A percentile compares a stretch with the other conserved stretches of the same genome.
Evolutionary conservation across 2,797 vertebrate genomes (phyloP).

Genomic region (Scarus forsteni): DNA sequence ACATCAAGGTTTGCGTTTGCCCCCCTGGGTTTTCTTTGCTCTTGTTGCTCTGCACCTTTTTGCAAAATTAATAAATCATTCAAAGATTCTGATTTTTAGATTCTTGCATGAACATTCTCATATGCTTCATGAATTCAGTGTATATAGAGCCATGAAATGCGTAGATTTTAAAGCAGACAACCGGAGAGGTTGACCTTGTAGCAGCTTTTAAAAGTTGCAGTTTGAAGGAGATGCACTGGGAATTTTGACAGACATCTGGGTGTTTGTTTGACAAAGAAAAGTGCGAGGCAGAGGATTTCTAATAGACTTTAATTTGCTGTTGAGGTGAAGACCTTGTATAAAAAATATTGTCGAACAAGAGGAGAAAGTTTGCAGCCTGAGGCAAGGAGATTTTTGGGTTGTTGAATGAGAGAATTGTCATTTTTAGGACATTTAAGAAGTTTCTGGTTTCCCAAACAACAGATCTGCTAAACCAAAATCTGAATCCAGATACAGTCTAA

Average conservation of each 20-base stretch:
- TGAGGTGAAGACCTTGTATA: neutral
- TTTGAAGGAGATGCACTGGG: neutral
- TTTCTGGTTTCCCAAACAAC: too few relatives aligned
- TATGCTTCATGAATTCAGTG: too few relatives aligned
- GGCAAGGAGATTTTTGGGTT: neutral
- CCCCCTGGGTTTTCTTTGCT: too few relatives aligned
- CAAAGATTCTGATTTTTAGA: too few relatives aligned
- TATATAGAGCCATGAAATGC: neutral
- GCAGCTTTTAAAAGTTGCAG: neutral
- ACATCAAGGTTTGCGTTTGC: too few relatives aligned
- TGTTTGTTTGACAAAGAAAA: neutral
- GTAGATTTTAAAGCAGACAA: neutral
- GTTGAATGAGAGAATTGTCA: neutral
- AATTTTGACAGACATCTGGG: neutral
- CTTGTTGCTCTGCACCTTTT: too few relatives aligned
- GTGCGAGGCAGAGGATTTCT: neutral
- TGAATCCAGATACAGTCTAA: too few relatives aligned
- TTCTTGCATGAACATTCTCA: neutral
- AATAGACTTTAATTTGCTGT: neutral
- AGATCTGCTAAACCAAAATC: neutral
- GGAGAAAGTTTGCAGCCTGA: neutral
- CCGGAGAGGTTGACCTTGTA: neutral
- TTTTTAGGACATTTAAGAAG: neutral
- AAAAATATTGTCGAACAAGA: neutral
- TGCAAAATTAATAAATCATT: too few relatives aligned